Base-by-base conservation (phyloP, 2,797 vertebrate species). In the Harpagifer antarcticus region DNA sequence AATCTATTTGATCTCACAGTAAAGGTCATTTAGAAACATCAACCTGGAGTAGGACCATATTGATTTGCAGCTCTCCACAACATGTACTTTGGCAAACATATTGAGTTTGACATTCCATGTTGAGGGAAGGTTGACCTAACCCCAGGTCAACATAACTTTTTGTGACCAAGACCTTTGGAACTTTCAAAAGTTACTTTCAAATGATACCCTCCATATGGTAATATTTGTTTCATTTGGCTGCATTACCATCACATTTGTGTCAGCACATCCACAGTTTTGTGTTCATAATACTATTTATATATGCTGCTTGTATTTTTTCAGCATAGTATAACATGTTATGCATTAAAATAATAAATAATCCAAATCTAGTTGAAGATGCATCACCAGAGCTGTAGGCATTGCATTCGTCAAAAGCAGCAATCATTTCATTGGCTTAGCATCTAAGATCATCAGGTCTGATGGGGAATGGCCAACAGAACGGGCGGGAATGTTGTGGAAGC, bases 51-150 rank as follows among this genome's bases (percentile, higher is more conserved):
- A 1, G 33, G 33, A 37, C 33, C 45, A 48, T 66, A 88, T 85
- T 67, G 82, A 88, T 86, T 81, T 75, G 33, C 8, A 72, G 3
- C 17, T 20, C 6, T 63, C 76, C 31, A 72, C 82, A 80, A 55
- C 70, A 83, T 85, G 67, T 76, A 81, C 87, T 76, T 88, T 90
- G 85, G 78, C 65, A 71, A 74, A 31, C 72, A 79, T 12, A 48
- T 0, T 56, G 17, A 66, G 44, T 76, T 63, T 78, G 9, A 63
- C 53, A 75, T 82, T 68, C 69, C 67, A 73, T 72, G 27, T 60
- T 59, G 40, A 84, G 87, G 80, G 31, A 82, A 89, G 57, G 60
- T 50, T 48, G 48, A 49, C 84, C 76, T 90, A 55, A 88, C 54
- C 69, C n/a, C 15, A 11, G 76, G 88, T 89, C 83, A 83, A 1